Evolutionary conservation across 2,888 invertebrate genomes (phyloP).

Genomic region (Aplocera efformata): DNA sequence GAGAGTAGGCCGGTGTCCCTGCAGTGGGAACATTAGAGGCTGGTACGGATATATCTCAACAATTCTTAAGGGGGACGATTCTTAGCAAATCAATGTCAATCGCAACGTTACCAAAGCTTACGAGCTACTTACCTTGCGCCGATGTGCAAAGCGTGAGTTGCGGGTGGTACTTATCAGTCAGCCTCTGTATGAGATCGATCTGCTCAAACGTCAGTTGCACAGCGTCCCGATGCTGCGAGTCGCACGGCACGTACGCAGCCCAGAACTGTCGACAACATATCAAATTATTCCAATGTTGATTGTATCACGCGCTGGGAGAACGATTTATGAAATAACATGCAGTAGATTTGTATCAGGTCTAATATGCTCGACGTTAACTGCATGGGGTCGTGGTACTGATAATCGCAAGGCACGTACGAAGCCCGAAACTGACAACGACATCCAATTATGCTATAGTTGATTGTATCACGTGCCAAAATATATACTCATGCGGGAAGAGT

Average conservation of each 20-base stretch:
- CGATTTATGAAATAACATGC: too few relatives aligned
- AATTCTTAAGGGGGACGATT: too few relatives aligned
- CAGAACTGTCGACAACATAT: slow-evolving; percentile 84
- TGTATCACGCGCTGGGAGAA: slow-evolving; percentile 30
- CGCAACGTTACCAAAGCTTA: too few relatives aligned
- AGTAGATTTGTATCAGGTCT: too few relatives aligned
- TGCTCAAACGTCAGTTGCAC: slow-evolving; percentile 92
- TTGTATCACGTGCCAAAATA: background rate
- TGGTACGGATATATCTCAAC: too few relatives aligned
- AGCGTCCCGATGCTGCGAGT: slow-evolving; percentile 90
- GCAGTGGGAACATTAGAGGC: too few relatives aligned
- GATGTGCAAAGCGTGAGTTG: slow-evolving; percentile 89
- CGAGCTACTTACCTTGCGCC: slow-evolving; percentile 82
- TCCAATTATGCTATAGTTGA: background rate
- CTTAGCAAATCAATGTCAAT: too few relatives aligned
- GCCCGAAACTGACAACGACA: background rate
- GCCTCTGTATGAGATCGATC: slow-evolving; percentile 90
- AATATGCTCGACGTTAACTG: too few relatives aligned
- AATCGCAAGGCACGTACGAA: too few relatives aligned
- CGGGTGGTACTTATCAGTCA: slow-evolving; percentile 89
- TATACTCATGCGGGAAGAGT: too few relatives aligned
- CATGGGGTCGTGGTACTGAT: too few relatives aligned
- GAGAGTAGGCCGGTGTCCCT: too few relatives aligned
- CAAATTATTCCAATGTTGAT: slow-evolving; percentile 33
- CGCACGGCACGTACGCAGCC: slow-evolving; percentile 92